Evolutionary conservation across 2,888 invertebrate genomes (phyloP).

Genomic region (Chaetoderma sp.): DNA sequence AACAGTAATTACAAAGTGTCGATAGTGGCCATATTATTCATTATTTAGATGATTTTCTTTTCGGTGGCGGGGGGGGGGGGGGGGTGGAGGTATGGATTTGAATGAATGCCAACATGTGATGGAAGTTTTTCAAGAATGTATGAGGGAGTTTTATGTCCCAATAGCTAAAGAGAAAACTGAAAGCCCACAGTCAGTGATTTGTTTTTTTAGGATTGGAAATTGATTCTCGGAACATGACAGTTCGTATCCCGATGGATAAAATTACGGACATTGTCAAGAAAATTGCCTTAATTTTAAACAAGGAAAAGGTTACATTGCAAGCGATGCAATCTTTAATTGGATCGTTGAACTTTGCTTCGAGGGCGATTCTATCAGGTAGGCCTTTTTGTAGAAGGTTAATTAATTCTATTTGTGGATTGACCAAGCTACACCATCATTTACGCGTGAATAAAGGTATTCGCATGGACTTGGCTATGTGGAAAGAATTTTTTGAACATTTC

Average conservation of each 20-base stretch:
- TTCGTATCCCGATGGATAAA: background rate
- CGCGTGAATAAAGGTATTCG: background rate
- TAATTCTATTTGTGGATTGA: background rate
- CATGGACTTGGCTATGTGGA: background rate
- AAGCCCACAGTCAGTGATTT: background rate
- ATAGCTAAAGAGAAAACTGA: background rate
- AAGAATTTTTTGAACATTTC: background rate
- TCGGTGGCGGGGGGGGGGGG: no score
- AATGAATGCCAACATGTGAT: background rate
- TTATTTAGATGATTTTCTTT: no score
- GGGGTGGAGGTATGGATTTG: no score
- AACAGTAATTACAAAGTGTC: background rate
- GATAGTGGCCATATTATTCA: background rate
- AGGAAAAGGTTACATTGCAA: background rate
- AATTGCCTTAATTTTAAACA: background rate
- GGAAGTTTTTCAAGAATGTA: background rate
- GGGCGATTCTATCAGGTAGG: background rate
- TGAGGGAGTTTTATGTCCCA: background rate
- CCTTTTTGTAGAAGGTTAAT: background rate
- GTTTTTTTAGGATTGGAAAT: background rate
- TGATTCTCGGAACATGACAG: background rate
- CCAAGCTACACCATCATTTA: background rate
- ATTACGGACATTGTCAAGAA: background rate
- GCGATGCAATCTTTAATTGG: background rate
- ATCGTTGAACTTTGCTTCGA: background rate